A percentile compares a stretch with the other conserved stretches of the same genome.
phyloP scores from a whole-genome alignment of 2,113 vertebrate species.

The Setophaga kirtlandii region DNA sequence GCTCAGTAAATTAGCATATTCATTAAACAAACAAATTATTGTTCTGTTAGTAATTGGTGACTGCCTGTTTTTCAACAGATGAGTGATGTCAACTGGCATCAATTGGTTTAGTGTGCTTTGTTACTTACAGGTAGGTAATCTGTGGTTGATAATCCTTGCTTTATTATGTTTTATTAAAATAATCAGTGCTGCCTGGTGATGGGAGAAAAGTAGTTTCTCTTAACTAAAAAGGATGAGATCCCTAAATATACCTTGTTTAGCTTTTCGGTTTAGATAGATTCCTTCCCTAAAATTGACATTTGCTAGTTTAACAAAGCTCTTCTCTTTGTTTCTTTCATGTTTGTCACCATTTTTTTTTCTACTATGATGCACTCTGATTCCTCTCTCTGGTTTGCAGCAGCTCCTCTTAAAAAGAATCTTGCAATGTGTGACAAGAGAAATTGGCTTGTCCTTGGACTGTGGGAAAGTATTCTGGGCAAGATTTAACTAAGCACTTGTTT shows the following conservation, averaged over 20 bases:
- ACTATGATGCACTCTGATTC: neutral
- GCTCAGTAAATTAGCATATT: slow-evolving; percentile 25
- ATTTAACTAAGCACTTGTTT: neutral
- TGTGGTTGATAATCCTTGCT: neutral
- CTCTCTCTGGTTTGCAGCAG: neutral
- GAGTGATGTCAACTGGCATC: neutral
- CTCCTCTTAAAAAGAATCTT: slow-evolving; percentile 1
- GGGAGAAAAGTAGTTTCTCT: neutral
- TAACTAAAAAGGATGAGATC: neutral
- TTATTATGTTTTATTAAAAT: neutral
- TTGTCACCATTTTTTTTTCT: slow-evolving; percentile 20
- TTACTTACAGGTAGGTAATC: neutral
- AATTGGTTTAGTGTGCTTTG: neutral
- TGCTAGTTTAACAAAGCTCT: neutral
- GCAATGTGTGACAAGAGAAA: neutral
- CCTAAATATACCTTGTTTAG: neutral
- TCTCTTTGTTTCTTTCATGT: neutral
- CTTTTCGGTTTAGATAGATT: slow-evolving; percentile 18
- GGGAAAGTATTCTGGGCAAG: neutral
- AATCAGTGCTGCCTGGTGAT: neutral
- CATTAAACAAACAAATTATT: slow-evolving; percentile 15
- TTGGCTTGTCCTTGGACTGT: slow-evolving; percentile 11
- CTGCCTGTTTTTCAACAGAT: neutral
- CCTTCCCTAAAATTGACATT: neutral
- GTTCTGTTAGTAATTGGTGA: neutral